Evolutionary conservation across 2,797 vertebrate species (phyloP).

Genomic region (Telmatherina bonti): DNA sequence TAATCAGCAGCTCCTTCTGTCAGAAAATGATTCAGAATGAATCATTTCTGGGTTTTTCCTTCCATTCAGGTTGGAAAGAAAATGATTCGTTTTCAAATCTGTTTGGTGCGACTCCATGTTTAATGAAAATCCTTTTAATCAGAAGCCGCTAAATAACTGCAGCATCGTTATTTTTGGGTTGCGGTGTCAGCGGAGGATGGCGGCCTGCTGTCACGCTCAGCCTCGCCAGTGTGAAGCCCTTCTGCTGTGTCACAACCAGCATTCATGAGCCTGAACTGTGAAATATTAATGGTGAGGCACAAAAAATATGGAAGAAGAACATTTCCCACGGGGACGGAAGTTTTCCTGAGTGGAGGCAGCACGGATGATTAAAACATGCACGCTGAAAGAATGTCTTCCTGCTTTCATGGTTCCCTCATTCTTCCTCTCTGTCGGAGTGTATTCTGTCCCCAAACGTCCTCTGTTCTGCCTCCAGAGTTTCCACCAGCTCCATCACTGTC

Average conservation of each 20-base stretch:
- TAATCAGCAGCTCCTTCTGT: not conserved
- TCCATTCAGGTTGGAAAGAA: not conserved
- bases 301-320: not conserved
- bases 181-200: not conserved
- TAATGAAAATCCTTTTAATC: not conserved
- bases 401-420: not conserved
- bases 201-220: not conserved
- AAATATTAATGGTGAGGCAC: not conserved
- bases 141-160: not conserved
- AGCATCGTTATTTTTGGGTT: not conserved
- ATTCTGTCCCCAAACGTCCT: not conserved
- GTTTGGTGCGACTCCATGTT: not conserved
- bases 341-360: not conserved
- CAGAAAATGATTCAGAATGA: not conserved
- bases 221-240: not conserved
- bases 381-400: not conserved
- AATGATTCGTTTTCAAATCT: not conserved
- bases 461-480: not conserved
- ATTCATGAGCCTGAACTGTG: not conserved
- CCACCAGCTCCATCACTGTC: not conserved
- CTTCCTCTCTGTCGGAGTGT: not conserved
- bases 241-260: not conserved
- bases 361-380: slow-evolving; percentile 1
- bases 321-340: not conserved
- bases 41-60: not conserved